Base-by-base conservation (phyloP, 2,888 invertebrate species). In the Hirtodrosophila alboralis region DNA sequence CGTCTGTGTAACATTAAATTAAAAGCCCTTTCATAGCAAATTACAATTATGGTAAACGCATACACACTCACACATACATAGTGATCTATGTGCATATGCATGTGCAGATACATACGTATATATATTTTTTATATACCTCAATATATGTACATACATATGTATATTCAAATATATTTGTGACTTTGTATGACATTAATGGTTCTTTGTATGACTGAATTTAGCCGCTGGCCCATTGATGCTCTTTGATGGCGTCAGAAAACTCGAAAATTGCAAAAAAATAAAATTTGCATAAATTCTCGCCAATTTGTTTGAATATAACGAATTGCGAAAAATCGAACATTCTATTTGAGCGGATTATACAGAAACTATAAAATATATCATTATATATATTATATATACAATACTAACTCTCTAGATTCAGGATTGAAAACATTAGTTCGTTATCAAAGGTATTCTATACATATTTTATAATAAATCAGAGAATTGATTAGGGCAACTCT, bases 11-110 rank as follows among this genome's bases (percentile, higher is more conserved):
- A 54, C 66, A 80, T 84, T 73, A 80, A 76, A 80, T 76, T 70
- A 65, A 84, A 77, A 77, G 60, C 70, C 60, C 61, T 80, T 84
- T 79, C 64, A 70, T 56, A 59, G 57, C 64, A 76, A 84, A 77
- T 80, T 84, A 78, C 78, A 84, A 73, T 80, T 74, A 77, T 73
- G 80, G 72, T 69, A 81, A 76, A 67, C 63, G 60, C 31, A 40
- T 43, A 27, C 34, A 26, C 18, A 41, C 31, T 36, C 33, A 26
- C 27, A 10, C 18, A 10, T 10, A 8, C 30, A 13, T 27, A 4
- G 18, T 4, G 18, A 43, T 18, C 16, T 18, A 31, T 18, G 23
- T 12, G 4, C 8, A 4, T 8, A 31, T 31, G 21, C 13, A 40
- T 14, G 38, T 26, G 36, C 23, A 31, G 3, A 31, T 7, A 31